phyloP scores from a whole-genome alignment of 2,113 vertebrate species.

The Seriola aureovittata region DNA sequence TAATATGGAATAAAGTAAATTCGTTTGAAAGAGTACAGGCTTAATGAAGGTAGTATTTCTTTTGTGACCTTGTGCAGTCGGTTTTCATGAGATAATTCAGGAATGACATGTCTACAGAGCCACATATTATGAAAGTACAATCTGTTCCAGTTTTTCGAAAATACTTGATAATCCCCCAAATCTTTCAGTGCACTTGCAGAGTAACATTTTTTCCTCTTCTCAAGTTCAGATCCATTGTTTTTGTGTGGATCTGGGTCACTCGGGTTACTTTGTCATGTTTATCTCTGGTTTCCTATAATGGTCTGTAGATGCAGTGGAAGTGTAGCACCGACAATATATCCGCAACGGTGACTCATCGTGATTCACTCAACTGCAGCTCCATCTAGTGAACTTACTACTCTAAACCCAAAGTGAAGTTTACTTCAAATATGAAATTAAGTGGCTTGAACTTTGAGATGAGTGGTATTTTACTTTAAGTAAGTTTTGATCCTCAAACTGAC shows the following conservation, averaged over 20 bases:
- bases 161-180: not conserved
- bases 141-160: constrained; percentile 16
- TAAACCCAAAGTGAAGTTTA: not conserved
- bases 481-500: constrained; percentile 2
- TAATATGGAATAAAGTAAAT: not conserved
- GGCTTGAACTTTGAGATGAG: constrained; percentile 13
- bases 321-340: constrained; percentile 8
- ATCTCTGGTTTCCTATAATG: constrained; percentile 33
- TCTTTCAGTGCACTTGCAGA: not conserved
- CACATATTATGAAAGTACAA: not conserved
- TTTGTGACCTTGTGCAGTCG: constrained; percentile 3
- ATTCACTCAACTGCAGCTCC: not conserved
- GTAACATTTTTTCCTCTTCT: not conserved
- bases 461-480: constrained; percentile 54
- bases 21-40: not conserved
- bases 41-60: not conserved
- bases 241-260: not conserved
- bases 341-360: constrained; percentile 17
- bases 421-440: not conserved
- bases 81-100: constrained; percentile 3
- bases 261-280: not conserved
- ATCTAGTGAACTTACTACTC: not conserved
- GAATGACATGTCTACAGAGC: constrained; percentile 12
- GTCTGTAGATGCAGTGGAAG: constrained; percentile 5
- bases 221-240: constrained; percentile 2